Conservation (phyloP, 2,797 vertebrate species). For the Pseudotriccus pelzelni region DNA sequence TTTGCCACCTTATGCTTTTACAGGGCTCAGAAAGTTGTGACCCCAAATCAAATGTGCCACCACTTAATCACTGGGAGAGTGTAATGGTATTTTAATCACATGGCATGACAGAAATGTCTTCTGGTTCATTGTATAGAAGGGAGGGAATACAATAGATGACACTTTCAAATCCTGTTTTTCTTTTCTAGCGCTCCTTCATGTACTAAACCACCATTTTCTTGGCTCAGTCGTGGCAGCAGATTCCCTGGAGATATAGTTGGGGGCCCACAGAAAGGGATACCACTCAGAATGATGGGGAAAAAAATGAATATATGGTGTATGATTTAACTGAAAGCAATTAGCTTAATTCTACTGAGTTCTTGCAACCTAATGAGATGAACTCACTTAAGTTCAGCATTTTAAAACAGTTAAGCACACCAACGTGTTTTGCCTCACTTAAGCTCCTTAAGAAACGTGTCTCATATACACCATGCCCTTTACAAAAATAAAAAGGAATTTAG, state of each 20-base stretch:
- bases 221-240: background rate
- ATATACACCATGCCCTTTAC: background rate
- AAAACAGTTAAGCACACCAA: background rate
- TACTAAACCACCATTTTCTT: background rate
- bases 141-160: background rate
- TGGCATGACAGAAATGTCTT: background rate
- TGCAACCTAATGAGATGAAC: background rate
- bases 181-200: background rate
- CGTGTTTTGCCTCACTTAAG: background rate
- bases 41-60: background rate
- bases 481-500: background rate
- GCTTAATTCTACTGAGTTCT: background rate
- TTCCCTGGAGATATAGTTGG: background rate
- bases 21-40: background rate
- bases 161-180: background rate
- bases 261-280: background rate
- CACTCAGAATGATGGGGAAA: background rate
- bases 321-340: background rate
- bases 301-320: background rate
- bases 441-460: background rate
- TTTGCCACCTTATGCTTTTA: background rate
- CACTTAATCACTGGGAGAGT: background rate
- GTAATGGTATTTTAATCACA: background rate
- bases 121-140: background rate
- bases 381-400: background rate